These are phyloP conservation scores for Leptopilina myrica DNA, from an alignment of 2,888 invertebrate species.

Conservation along the genomic window DNA sequence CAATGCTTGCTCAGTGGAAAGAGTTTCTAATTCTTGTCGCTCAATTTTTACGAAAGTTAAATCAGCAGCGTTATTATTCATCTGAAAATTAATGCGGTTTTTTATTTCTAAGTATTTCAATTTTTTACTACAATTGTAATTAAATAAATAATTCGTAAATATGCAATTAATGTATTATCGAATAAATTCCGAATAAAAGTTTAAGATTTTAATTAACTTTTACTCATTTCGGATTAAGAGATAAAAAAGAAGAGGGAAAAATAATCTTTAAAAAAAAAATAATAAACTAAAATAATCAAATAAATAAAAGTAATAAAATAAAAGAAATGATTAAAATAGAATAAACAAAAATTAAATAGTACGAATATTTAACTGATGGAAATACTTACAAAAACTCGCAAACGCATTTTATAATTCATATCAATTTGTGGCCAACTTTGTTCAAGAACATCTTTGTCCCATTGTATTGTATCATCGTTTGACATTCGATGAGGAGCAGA, in stretches of 20 bases:
- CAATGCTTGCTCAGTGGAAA: conserved; percentile 42
- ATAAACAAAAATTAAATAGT: too few relatives aligned
- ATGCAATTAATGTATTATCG: too few relatives aligned
- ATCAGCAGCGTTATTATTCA: conserved; percentile 41
- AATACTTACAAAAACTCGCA: conserved; percentile 81
- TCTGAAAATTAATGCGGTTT: conserved; percentile 20
- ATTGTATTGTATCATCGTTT: conserved; percentile 78
- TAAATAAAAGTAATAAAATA: too few relatives aligned
- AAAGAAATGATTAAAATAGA: too few relatives aligned
- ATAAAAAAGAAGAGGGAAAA: too few relatives aligned
- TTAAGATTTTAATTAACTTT: too few relatives aligned
- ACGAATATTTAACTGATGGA: neutral
- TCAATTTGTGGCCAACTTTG: conserved; percentile 90
- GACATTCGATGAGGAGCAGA: conserved; percentile 79
- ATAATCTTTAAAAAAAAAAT: neutral
- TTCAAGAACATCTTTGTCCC: conserved; percentile 84
- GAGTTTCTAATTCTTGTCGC: conserved; percentile 41
- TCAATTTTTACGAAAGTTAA: conserved; percentile 33
- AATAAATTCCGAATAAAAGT: too few relatives aligned
- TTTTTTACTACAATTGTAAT: too few relatives aligned
- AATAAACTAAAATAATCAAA: too few relatives aligned
- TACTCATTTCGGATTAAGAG: too few relatives aligned
- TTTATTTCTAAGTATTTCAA: too few relatives aligned
- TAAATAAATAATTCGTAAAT: too few relatives aligned
- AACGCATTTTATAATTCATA: conserved; percentile 82